A percentile compares a stretch with the other conserved stretches of the same genome.
phyloP scores from a whole-genome alignment of 1,140 invertebrate genomes.

The Hetaerina americana region DNA sequence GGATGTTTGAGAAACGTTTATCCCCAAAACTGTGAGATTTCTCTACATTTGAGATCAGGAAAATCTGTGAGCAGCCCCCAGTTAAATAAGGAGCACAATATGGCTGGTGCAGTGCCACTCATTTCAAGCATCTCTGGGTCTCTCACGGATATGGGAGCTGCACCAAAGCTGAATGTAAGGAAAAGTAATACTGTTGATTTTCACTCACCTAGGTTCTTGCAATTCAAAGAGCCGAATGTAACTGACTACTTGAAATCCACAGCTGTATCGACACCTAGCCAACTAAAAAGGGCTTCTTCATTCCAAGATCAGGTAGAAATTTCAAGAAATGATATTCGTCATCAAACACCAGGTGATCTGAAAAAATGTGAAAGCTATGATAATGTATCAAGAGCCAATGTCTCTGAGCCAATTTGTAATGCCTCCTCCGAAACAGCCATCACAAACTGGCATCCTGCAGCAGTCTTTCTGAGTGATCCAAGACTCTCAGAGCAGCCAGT shows the following conservation, averaged over 20 bases:
- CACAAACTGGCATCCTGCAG: constrained; percentile 30
- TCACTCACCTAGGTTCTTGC: not conserved
- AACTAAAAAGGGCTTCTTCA: constrained; percentile 7
- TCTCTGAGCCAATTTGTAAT: not conserved
- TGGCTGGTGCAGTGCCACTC: not conserved
- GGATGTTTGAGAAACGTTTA: not conserved
- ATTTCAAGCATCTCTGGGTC: not conserved
- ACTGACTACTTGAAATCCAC: not conserved
- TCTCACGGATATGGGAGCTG: not conserved
- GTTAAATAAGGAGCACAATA: not conserved
- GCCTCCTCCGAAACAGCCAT: constrained; percentile 12
- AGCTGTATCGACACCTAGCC: constrained; percentile 3
- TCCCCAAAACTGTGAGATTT: not conserved
- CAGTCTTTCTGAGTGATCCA: constrained; percentile 22
- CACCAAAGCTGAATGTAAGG: not conserved
- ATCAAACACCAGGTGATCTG: not conserved
- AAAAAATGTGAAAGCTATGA: not conserved
- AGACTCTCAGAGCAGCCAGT: constrained; percentile 16
- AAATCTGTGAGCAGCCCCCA: not conserved
- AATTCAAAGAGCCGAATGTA: not conserved
- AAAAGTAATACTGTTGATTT: not conserved
- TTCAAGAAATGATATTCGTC: not conserved
- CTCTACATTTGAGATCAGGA: not conserved
- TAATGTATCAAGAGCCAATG: not conserved
- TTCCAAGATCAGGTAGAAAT: constrained; percentile 3